Conservation (phyloP, 37 sponge, comb jelly and placozoan genomes). For the Hormiphora californensis region DNA sequence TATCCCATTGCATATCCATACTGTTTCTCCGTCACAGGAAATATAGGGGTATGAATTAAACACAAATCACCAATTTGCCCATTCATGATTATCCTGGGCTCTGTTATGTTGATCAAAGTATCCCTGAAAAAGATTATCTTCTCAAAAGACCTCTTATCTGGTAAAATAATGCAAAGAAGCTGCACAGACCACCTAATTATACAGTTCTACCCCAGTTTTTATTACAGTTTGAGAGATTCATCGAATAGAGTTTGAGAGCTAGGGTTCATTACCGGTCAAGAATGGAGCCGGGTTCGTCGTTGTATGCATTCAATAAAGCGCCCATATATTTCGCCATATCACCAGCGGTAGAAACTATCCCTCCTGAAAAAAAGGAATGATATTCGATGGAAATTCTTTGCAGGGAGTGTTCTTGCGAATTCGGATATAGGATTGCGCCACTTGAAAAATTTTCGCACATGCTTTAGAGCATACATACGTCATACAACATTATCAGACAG, state of each 20-base stretch:
- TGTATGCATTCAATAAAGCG: neutral
- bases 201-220: neutral
- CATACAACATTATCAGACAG: neutral
- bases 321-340: constrained; percentile 22
- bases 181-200: neutral
- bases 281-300: no score
- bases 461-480: no score
- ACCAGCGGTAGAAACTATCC: neutral
- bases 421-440: no score
- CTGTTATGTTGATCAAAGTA: neutral
- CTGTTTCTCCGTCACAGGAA: neutral
- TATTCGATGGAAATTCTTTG: no score
- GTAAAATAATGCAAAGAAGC: neutral
- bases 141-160: neutral
- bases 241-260: no score
- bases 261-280: no score
- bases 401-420: no score
- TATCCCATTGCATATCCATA: neutral
- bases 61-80: neutral
- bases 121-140: neutral
- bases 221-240: no score
- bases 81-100: neutral
- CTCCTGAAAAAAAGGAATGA: neutral
- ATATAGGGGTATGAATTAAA: neutral
- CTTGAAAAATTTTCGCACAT: no score